Evolutionary conservation across 2,888 invertebrate genomes (phyloP), one percentile per base, ranked within the genome.

Genomic region (Mimas tiliae): DNA sequence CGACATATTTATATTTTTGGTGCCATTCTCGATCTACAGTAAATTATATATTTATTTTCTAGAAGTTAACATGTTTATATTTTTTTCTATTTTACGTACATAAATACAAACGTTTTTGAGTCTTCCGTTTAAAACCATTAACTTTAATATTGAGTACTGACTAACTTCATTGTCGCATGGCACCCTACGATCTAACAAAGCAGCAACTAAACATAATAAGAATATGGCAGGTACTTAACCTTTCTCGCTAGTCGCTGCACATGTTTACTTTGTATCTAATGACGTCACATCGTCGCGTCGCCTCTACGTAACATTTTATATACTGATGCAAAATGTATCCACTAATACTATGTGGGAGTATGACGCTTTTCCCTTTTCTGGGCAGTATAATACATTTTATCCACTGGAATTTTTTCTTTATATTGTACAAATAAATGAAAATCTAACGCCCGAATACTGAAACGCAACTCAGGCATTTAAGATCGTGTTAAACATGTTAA

Each of bases 331-430:
- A 66, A 16, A 51, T 65, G 12, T 51, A 50, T 51, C 38, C 34
- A 65, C 71, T 68, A 53, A 70, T 69, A 67, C 70, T 69, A 74
- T 76, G 80, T 82, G 76, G 80, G 80, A 76, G 75, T 71, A 76
- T 81, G 78, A 81, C 78, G 80, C 69, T 70, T 65, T 67, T 70
- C 21, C 48, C 53, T 34, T 34, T 14, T 34, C n/a, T 34, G 14
- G n/a, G n/a, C n/a, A n/a, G n/a, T n/a, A n/a, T n/a, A n/a, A n/a
- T n/a, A n/a, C n/a, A n/a, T n/a, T n/a, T n/a, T n/a, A n/a, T n/a
- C n/a, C n/a, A n/a, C n/a, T n/a, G n/a, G n/a, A n/a, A n/a, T n/a
- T n/a, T n/a, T n/a, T n/a, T n/a, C n/a, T n/a, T n/a, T n/a, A n/a
- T n/a, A n/a, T n/a, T n/a, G n/a, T n/a, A n/a, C n/a, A n/a, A n/a